Conservation (phyloP, 2,888 invertebrate genomes). For the Imbricaverruca yamaguchii region DNA sequence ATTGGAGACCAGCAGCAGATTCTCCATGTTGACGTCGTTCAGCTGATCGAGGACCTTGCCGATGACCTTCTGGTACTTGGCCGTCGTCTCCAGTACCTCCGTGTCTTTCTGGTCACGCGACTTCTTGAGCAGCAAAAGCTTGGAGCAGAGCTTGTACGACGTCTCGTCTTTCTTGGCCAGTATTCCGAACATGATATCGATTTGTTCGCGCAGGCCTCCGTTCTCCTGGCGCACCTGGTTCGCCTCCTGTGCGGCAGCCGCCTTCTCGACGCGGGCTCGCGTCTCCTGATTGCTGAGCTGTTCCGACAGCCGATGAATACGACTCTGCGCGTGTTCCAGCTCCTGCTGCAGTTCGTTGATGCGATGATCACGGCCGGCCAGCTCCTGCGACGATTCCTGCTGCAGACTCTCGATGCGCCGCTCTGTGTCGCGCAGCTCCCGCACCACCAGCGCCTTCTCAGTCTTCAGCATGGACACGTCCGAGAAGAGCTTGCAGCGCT, state of each 20-base stretch:
- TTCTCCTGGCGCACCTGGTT: neutral
- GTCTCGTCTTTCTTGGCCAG: slow-evolving; percentile 12
- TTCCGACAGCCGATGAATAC: neutral
- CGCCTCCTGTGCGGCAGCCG: neutral
- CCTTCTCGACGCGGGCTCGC: neutral
- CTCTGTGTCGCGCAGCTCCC: slow-evolving; percentile 17
- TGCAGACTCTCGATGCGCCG: neutral
- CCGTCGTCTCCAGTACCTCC: neutral
- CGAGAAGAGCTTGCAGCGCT: slow-evolving; percentile 1
- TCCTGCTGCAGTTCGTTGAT: neutral
- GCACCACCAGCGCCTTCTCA: slow-evolving; percentile 11
- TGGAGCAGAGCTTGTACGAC: slow-evolving; percentile 13
- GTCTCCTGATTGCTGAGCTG: neutral
- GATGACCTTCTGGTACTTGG: slow-evolving; percentile 6
- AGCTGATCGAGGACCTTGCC: slow-evolving; percentile 11
- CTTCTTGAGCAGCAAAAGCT: neutral
- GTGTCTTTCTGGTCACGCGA: neutral
- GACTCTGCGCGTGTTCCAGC: neutral
- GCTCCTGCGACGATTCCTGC: neutral
- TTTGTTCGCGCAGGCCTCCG: neutral
- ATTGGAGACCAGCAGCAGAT: neutral
- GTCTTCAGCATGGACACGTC: slow-evolving; percentile 16
- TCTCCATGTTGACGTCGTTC: slow-evolving; percentile 19
- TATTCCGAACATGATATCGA: neutral
- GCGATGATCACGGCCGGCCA: neutral